Base-by-base conservation (phyloP, 2,888 invertebrate species). In the Trichogramma evanescens region DNA sequence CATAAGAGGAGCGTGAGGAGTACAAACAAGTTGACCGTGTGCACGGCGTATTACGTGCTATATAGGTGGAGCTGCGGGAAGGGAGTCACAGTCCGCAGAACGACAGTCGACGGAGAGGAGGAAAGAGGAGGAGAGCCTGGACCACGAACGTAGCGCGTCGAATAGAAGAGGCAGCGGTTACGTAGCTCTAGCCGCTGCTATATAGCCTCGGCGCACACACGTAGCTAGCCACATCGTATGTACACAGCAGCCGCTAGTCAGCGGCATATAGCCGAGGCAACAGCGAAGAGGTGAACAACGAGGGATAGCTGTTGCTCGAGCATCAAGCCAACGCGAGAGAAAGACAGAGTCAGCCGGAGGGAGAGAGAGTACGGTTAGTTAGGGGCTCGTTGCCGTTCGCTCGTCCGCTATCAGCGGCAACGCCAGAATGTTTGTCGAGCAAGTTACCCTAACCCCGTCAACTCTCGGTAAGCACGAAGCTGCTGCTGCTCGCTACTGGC, bases 371-470 rank as follows among this genome's bases (percentile, higher is more conserved):
- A 73, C 73, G 74, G 77, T 77, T 77, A 77, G 77, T 77, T 77
- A 77, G 76, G 76, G 26, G 74, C 71, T 73, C 71, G 76, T 26
- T 26, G 26, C 26, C 26, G 26, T 26, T 26, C 26, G 26, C 26
- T 26, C 26, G 26, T 26, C 26, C 26, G 26, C 26, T 26, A 26
- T 26, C 26, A 26, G 26, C 26, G 26, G 26, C 26, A 26, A 26
- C 26, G 26, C 26, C 26, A 26, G 26, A 26, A 26, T 77, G 77
- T 77, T 77, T 77, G 75, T 74, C 70, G 73, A 74, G 76, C 77
- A 76, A 77, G 77, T 77, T 77, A 77, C 76, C 75, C 76, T 74
- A 74, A 76, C 75, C 74, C 26, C 26, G 26, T 26, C 72, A 74
- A 77, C 75, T 75, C 8, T 52, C 72, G 69, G 72, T 26, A 26